Base-by-base conservation (phyloP, 2,888 invertebrate species). In the Cenopis cana region DNA sequence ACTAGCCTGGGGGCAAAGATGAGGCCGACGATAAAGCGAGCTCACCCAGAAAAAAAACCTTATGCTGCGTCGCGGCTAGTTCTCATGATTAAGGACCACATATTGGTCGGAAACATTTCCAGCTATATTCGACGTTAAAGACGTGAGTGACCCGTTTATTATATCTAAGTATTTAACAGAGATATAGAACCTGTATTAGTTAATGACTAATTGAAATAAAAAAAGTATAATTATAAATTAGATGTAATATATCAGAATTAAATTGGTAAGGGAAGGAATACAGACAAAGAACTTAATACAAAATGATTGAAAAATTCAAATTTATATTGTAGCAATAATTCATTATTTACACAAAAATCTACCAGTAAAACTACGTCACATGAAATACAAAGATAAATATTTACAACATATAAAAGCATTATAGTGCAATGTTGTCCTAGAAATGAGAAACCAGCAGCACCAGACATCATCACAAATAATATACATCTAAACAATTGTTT, bases 311-410 rank as follows among this genome's bases (percentile, higher is more conserved):
- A 49, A 50, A 50, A 11, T 18, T n/a, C 52, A 52, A n/a, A 18
- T 20, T 17, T 10, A 46, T 29, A 46, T 18, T 46, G 38, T 64
- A 62, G 50, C 33, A 62, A 62, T 33, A 14, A 64, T 36, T 64
- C 20, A 64, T 54, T 60, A 54, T 64, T 52, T 64, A 64, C 62
- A 64, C 36, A 52, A 64, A 64, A 36, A 52, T 52, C 18, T 38
- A 20, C 20, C 38, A 52, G 14, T 64, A 20, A 38, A 24, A 64
- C n/a, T 38, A 64, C 18, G 52, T 38, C 49, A 50, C 52, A 20
- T 49, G 52, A 62, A 62, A 62, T 29, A 36, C 20, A 52, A 24
- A 24, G 4, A 24, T 49, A 49, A 14, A 12, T 18, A 17, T 18
- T 12, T 10, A 60, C 24, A n/a, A 24, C 14, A 29, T 60, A n/a